Conservation (phyloP, 1,140 invertebrate genomes). For the Lerema accius region DNA sequence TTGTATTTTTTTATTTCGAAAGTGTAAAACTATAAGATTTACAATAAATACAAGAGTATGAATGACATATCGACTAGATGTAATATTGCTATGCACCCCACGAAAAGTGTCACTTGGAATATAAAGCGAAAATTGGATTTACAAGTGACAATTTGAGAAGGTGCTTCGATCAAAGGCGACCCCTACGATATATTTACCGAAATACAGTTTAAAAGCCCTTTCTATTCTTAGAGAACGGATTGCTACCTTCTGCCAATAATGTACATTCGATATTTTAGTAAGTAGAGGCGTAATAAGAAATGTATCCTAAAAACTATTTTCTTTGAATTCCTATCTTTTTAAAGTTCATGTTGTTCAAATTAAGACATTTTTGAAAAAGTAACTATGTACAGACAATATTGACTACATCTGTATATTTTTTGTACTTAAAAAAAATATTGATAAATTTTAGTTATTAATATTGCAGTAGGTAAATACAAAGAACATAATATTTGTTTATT, state of each 20-base stretch:
- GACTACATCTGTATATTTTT: no score
- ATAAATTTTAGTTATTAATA: no score
- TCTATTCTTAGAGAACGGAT: slow-evolving; percentile 52
- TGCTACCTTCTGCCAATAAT: slow-evolving; percentile 33
- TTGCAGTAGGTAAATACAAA: no score
- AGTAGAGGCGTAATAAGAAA: slow-evolving; percentile 8
- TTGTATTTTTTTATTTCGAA: no score
- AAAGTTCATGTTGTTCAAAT: no score
- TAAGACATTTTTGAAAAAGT: no score
- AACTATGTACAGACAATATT: no score
- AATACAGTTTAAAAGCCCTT: slow-evolving; percentile 69
- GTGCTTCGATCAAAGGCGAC: slow-evolving; percentile 72
- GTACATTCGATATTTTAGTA: slow-evolving; percentile 16
- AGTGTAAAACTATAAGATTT: no score
- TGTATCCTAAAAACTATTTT: neutral
- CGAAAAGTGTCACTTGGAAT: slow-evolving; percentile 63
- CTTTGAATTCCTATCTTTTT: neutral
- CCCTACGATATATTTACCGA: slow-evolving; percentile 72
- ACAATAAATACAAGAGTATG: slow-evolving; percentile 37
- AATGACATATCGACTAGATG: slow-evolving; percentile 41
- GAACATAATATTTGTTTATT: no score
- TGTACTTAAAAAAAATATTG: no score
- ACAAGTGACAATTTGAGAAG: slow-evolving; percentile 76
- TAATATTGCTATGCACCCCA: slow-evolving; percentile 58
- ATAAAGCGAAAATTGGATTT: slow-evolving; percentile 79